A percentile compares a stretch with the other conserved stretches of the same genome.
phyloP scores from a whole-genome alignment of 2,888 invertebrate species.

The Cheilosia urbana region DNA sequence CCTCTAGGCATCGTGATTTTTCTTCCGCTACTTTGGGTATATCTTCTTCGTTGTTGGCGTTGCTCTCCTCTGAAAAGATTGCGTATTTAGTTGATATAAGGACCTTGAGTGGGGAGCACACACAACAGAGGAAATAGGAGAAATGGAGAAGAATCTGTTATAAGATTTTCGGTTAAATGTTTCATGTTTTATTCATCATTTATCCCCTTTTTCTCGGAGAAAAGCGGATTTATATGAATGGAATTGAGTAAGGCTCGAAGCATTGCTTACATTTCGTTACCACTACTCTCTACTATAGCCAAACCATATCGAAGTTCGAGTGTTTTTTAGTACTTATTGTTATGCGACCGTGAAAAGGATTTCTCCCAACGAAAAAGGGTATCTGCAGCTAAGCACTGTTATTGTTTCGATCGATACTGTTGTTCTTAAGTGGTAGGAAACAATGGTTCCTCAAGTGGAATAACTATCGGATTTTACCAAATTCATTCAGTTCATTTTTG shows the following conservation, averaged over 20 bases:
- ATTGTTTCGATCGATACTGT: background rate
- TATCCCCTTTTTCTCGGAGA: conserved; percentile 67
- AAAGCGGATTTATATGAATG: conserved; percentile 71
- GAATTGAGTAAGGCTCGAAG: conserved; percentile 48
- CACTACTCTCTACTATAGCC: background rate
- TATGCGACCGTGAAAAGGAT: conserved; percentile 7
- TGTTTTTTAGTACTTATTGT: conserved; percentile 31
- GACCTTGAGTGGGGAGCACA: conserved; percentile 11
- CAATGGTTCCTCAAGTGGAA: background rate
- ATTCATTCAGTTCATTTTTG: no score
- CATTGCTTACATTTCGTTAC: conserved; percentile 35
- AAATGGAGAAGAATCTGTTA: conserved; percentile 61
- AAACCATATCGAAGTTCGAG: conserved; percentile 8
- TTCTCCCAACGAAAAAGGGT: background rate
- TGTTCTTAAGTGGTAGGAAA: background rate
- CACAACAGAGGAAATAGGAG: conserved; percentile 24
- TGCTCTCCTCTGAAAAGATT: conserved; percentile 8
- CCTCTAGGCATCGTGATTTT: conserved; percentile 26
- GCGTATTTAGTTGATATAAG: background rate
- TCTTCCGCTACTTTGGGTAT: conserved; percentile 26
- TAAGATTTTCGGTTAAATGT: conserved; percentile 70
- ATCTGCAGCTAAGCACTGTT: background rate
- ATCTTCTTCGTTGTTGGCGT: conserved; percentile 14
- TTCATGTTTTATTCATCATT: conserved; percentile 76
- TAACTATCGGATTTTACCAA: background rate